Percentiles rank a stretch among this genome's conserved stretches.
Evolutionary conservation across 1,140 invertebrate genomes (phyloP).

Genomic region (Drosophila prosaltans): DNA sequence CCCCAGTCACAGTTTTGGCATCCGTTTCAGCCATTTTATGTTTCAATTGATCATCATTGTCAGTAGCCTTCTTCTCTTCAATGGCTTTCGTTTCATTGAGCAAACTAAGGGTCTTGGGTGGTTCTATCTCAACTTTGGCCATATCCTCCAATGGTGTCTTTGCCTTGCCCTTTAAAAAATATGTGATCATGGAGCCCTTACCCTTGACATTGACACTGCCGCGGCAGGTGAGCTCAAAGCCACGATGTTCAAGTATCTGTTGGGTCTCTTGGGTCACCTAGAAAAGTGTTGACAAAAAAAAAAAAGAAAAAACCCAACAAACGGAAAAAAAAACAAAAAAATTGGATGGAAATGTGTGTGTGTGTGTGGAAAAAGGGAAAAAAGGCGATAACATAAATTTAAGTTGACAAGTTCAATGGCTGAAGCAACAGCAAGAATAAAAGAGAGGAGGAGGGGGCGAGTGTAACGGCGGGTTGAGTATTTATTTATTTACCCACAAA

Average conservation of each 20-base stretch:
- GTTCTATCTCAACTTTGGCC: slow-evolving; percentile 24
- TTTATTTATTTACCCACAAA: slow-evolving; percentile 49
- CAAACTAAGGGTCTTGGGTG: slow-evolving; percentile 29
- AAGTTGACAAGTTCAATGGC: slow-evolving; percentile 70
- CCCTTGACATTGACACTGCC: slow-evolving; percentile 95
- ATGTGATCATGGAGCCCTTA: slow-evolving; percentile 97
- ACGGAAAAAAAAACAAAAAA: neutral
- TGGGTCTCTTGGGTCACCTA: slow-evolving; percentile 94
- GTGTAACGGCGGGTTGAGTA: slow-evolving; percentile 18
- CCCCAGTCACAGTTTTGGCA: neutral
- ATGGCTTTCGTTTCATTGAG: neutral
- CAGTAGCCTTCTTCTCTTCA: neutral
- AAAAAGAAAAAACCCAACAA: neutral
- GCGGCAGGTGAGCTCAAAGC: slow-evolving; percentile 90
- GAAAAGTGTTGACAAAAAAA: neutral
- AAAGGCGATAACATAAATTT: slow-evolving; percentile 70
- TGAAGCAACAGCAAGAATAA: slow-evolving; percentile 27
- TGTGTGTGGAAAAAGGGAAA: slow-evolving; percentile 12
- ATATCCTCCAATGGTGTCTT: slow-evolving; percentile 83
- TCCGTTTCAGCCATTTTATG: neutral
- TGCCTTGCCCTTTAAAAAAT: slow-evolving; percentile 87
- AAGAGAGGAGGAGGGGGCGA: neutral
- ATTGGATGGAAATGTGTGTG: slow-evolving; percentile 16
- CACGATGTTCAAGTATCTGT: slow-evolving; percentile 89
- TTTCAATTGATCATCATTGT: neutral